Base-by-base conservation (phyloP, 2,797 vertebrate species). In the Acrossocheilus wenchowensis region DNA sequence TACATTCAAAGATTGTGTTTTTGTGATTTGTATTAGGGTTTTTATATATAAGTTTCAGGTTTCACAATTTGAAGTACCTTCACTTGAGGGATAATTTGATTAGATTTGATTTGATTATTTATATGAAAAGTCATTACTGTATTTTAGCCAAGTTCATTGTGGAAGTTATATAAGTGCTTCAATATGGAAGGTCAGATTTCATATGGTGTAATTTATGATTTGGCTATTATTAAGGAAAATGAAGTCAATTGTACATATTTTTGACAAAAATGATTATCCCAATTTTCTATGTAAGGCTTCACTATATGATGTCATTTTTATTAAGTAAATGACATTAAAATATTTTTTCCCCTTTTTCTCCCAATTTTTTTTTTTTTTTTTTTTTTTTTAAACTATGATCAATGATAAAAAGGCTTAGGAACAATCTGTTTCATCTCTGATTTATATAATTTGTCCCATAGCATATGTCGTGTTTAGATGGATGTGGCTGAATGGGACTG, bases 21-120 rank as follows among this genome's bases (percentile, higher is more conserved):
- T 80, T 48, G 4, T 45, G 10, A 52, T 52, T 41, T 0, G 5
- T 30, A 3, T 45, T 62, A 30, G 39, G 21, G 6, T 17, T 43
- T 34, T 62, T 12, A 43, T 19, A 6, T 26, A 26, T 26, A 50
- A 36, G 50, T 50, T 54, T 78, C 19, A 36, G 19, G 15, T 78
- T 36, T 57, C 50, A 57, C 34, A 21, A n/a, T 78, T 57, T n/a
- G 6, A 57, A 23, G 34, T n/a, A 7, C 34, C 34, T 60, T 15
- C 19, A 39, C 73, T 48, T 74, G 9, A 50, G 45, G 17, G 26
- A 34, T 75, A 10, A 39, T 81, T 84, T 66, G 57, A 78, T 64
- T 78, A 11, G 23, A 87, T 84, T 66, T 26, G n/a, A 87, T 84
- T 66, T 36, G 14, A 69, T 77, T 43, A 73, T 87, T 82, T 85